Conservation (phyloP, 2,888 invertebrate species). For the Drosophila austrosaltans region DNA sequence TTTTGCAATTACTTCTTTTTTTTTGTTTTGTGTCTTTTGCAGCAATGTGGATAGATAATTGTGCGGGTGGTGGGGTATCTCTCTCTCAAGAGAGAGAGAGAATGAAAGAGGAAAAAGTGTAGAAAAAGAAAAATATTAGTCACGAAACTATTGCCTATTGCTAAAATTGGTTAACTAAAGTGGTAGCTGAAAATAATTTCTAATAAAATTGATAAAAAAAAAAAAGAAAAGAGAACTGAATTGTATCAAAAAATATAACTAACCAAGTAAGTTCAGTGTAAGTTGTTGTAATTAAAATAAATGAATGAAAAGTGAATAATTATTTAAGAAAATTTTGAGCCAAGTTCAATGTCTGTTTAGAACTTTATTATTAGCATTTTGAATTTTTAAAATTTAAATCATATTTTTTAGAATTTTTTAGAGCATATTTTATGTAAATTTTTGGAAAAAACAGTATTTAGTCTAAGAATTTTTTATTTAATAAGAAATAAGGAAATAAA, state of each 20-base stretch:
- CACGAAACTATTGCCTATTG: constrained; percentile 11
- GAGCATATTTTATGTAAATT: too few species aligned
- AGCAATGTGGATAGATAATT: constrained; percentile 15
- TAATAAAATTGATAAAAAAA: neutral
- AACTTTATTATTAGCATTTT: too few species aligned
- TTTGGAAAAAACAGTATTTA: too few species aligned
- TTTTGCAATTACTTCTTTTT: constrained; percentile 12
- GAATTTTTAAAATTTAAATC: too few species aligned
- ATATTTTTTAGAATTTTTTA: too few species aligned
- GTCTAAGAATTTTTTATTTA: too few species aligned
- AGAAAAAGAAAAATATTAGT: constrained; percentile 8
- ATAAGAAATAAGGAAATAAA: too few species aligned
- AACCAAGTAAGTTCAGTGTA: neutral
- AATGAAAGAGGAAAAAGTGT: constrained; percentile 14
- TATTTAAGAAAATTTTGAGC: neutral
- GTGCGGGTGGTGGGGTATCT: constrained; percentile 6
- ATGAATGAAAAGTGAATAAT: neutral
- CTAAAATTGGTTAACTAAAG: constrained; percentile 14
- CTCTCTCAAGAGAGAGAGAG: too few species aligned
- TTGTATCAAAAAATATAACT: neutral
- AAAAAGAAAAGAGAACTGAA: neutral
- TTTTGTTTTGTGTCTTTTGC: neutral
- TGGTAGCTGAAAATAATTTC: neutral
- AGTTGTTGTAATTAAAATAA: too few species aligned
- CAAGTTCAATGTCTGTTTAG: too few species aligned